A percentile compares a stretch with the other conserved stretches of the same genome.
These are phyloP conservation scores for Oreohelix idahoensis DNA, from an alignment of 1,140 invertebrate genomes.

Conservation along the genomic window DNA sequence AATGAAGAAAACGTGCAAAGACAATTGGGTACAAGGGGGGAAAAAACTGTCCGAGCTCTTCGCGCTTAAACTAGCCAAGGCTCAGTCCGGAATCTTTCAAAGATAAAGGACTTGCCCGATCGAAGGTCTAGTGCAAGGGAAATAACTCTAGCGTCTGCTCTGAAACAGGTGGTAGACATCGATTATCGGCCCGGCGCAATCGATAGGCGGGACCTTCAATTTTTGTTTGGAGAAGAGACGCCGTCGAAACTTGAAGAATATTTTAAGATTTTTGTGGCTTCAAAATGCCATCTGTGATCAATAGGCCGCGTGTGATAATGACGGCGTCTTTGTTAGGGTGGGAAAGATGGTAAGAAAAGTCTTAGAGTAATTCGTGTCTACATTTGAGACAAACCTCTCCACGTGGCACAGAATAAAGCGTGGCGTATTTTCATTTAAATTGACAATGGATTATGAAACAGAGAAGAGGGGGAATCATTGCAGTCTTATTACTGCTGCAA, in stretches of 20 bases:
- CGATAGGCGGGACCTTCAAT: not conserved
- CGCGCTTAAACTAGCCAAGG: not conserved
- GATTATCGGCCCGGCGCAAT: constrained; percentile 1
- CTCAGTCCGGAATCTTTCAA: not conserved
- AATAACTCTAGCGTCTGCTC: constrained; percentile 1
- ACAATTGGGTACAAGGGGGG: not conserved
- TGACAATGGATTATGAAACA: too few relatives aligned
- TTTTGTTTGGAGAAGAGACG: not conserved
- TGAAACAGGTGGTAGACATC: constrained; percentile 9
- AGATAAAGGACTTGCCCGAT: not conserved
- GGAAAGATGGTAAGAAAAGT: not conserved
- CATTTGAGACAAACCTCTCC: not conserved
- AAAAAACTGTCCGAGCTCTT: not conserved
- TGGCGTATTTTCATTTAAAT: too few relatives aligned
- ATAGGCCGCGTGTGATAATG: not conserved
- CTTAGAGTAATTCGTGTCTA: not conserved
- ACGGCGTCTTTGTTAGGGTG: not conserved
- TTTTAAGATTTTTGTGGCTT: constrained; percentile 15
- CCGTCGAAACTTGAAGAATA: not conserved
- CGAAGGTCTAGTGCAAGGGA: constrained; percentile 7
- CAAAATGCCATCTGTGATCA: constrained; percentile 4
- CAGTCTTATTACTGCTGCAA: too few relatives aligned
- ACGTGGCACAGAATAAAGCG: not conserved
- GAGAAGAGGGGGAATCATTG: too few relatives aligned
- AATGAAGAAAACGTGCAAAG: not conserved